Evolutionary conservation across 1,140 invertebrate species (phyloP).

Genomic region (Campodea augens): DNA sequence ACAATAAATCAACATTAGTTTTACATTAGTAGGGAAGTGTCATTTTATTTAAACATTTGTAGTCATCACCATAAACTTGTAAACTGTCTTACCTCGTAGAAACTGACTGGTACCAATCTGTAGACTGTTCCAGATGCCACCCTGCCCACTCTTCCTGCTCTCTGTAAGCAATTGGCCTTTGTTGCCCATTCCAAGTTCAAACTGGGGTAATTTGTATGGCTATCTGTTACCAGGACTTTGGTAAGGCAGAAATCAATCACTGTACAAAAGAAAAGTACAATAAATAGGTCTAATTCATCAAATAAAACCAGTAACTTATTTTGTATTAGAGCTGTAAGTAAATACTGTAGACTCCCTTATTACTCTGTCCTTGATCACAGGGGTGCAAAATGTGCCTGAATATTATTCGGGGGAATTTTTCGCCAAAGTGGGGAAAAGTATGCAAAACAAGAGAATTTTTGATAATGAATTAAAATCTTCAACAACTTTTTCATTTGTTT

Average conservation of each 20-base stretch:
- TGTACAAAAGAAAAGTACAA: conserved; percentile 22
- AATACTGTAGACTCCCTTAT: too few species aligned
- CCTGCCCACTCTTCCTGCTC: conserved; percentile 75
- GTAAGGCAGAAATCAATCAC: conserved; percentile 93
- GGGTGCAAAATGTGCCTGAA: too few species aligned
- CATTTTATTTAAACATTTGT: neutral
- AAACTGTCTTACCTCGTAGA: conserved; percentile 40
- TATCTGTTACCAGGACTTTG: conserved; percentile 55
- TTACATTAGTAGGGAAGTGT: neutral
- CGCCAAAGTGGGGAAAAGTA: too few species aligned
- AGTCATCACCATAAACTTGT: neutral
- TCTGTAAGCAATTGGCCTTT: conserved; percentile 69
- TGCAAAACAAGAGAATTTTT: too few species aligned
- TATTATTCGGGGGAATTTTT: too few species aligned
- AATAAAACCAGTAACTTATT: neutral
- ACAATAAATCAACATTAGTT: too few species aligned
- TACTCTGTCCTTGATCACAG: too few species aligned
- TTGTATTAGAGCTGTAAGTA: too few species aligned
- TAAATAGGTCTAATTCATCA: conserved; percentile 1
- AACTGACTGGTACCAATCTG: conserved; percentile 48
- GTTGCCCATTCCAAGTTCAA: conserved; percentile 73
- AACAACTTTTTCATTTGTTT: too few species aligned
- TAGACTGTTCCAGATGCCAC: conserved; percentile 71
- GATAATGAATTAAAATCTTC: too few species aligned
- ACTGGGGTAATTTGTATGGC: conserved; percentile 52